phyloP scores from a whole-genome alignment of 2,797 vertebrate species.

The Darevskia mixta region DNA sequence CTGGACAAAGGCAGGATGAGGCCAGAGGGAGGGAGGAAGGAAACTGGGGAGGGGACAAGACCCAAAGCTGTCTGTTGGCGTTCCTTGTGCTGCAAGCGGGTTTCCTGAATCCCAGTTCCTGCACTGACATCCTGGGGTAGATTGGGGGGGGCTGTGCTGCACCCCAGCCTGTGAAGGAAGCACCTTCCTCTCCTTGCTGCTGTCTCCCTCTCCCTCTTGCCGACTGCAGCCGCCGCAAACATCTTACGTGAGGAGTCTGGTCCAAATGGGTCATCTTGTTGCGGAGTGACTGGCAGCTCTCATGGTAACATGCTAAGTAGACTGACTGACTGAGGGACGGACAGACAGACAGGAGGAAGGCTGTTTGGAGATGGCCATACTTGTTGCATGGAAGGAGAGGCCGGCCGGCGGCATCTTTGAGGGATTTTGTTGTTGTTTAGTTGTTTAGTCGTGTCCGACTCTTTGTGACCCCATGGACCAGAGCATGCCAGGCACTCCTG shows the following conservation, averaged over 20 bases:
- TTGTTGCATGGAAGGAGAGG: no score
- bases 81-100: not conserved
- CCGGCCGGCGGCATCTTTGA: not conserved
- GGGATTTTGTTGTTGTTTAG: no score
- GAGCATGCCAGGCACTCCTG: no score
- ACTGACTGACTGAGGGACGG: not conserved
- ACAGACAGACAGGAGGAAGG: not conserved
- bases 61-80: not conserved
- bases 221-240: not conserved
- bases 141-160: not conserved
- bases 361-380: not conserved
- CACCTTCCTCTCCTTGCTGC: fast-evolving
- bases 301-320: not conserved
- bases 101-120: not conserved
- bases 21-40: not conserved
- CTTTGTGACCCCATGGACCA: no score
- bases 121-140: not conserved
- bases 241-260: no score
- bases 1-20: conserved; percentile 4
- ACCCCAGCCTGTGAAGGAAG: not conserved
- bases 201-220: no score
- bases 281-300: not conserved
- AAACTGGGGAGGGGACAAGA: no score
- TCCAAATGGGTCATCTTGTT: not conserved
- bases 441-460: no score